Evolutionary conservation across 2,797 vertebrate species (phyloP).

Genomic region (Rhinophrynus dorsalis): DNA sequence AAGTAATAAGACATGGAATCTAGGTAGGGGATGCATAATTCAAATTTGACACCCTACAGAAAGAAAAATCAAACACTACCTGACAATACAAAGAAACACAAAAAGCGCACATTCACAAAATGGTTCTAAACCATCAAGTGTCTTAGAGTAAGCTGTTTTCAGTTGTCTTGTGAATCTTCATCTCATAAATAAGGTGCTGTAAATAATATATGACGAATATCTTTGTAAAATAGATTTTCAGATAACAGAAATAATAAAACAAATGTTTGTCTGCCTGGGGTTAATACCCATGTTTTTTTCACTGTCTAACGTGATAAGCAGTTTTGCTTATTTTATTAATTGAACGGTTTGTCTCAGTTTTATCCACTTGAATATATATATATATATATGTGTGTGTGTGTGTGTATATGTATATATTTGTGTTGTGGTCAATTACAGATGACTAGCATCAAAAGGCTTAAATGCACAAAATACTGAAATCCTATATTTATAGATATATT

Average conservation of each 20-base stretch:
- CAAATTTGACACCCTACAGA: constrained; percentile 46
- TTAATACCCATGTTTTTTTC: background rate
- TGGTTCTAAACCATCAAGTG: constrained; percentile 18
- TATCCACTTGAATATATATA: too few species aligned
- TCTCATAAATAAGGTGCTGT: constrained; percentile 35
- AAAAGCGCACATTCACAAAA: constrained; percentile 34
- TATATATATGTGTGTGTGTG: too few species aligned
- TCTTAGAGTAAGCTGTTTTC: constrained; percentile 35
- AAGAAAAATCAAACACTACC: constrained; percentile 42
- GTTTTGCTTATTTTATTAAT: background rate
- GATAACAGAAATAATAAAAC: background rate
- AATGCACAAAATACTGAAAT: too few species aligned
- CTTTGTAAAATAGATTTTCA: constrained; percentile 2
- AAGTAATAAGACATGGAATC: constrained; percentile 44
- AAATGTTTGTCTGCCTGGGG: background rate
- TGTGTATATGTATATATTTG: too few species aligned
- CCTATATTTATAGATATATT: too few species aligned
- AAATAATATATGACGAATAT: constrained; percentile 21
- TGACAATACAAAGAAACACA: constrained; percentile 45
- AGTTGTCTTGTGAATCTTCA: constrained; percentile 27
- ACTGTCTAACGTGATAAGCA: background rate
- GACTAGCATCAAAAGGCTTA: too few species aligned
- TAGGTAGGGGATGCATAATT: constrained; percentile 46
- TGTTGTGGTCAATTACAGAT: too few species aligned
- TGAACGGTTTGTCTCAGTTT: too few species aligned